A percentile compares a stretch with the other conserved stretches of the same genome.
Conservation (phyloP, 1,140 invertebrate genomes). For the Chionoecetes opilio region DNA sequence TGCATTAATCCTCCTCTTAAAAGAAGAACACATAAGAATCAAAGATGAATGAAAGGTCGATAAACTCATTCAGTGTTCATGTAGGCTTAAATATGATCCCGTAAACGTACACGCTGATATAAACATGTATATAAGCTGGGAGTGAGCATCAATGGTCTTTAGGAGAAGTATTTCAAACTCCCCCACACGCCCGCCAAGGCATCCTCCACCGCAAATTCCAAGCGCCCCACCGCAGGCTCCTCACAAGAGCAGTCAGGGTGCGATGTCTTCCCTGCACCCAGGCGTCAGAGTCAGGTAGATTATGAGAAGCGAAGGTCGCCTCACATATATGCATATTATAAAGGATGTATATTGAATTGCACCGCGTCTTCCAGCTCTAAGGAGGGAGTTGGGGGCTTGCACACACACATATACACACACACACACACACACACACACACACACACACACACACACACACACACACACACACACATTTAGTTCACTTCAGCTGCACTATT, state of each 20-base stretch:
- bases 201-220: not conserved
- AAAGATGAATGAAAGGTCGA: not conserved
- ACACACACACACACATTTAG: not conserved
- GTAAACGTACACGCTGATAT: not conserved
- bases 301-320: constrained; percentile 52
- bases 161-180: not conserved
- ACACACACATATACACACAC: constrained; percentile 9
- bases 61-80: constrained; percentile 20
- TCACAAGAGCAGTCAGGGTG: no score
- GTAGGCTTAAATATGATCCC: not conserved
- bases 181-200: not conserved
- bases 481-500: no score
- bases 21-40: not conserved
- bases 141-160: not conserved
- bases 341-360: constrained; percentile 42
- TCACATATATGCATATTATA: constrained; percentile 50
- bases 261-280: not conserved
- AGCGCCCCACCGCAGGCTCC: not conserved
- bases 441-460: not conserved
- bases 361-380: no score
- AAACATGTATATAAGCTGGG: not conserved
- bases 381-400: no score
- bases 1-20: no score
- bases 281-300: not conserved
- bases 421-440: constrained; percentile 7